Base-by-base conservation (phyloP, 2,888 invertebrate species). In the Pecten maximus region DNA sequence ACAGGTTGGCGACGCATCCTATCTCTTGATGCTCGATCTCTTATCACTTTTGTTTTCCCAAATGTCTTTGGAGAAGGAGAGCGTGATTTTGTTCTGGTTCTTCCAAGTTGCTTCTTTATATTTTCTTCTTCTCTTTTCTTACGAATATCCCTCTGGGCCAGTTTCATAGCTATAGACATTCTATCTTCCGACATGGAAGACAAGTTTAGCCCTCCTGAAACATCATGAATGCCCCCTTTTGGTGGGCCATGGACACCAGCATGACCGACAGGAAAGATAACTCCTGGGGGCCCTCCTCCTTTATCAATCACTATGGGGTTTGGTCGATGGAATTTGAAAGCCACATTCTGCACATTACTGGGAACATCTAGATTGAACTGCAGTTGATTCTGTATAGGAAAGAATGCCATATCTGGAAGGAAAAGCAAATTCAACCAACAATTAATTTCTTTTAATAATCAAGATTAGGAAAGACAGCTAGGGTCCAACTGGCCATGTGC, bases 141-240 rank as follows among this genome's bases (percentile, higher is more conserved):
- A 90, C 95, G 95, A 44, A 96, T 86, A 91, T 96, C 96, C 89
- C 95, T 89, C 91, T 94, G 94, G 8, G 96, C 96, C 88, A 96
- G 92, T 88, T 94, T 94, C 6, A 96, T 94, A 28, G 96, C 96
- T 28, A 94, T 89, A 6, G 94, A 94, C 93, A 96, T 93, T 54
- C 93, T 93, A 40, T 96, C 96, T 50, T 95, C 95, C 19, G 95
- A 95, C 10, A 95, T 90, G 12, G 94, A 92, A 10, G 94, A 93
- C 50, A 95, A 94, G 28, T 94, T 92, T 15, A 95, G 92, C 8
- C 50, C 88, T 10, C 91, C 89, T 40, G 87, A 74, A 74, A 86
- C 35, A 40, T 92, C 93, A 86, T 88, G n/a, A 16, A 40, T 40
- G 40, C 40, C 35, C 40, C 86, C 39, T 40, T 23, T 28, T 87